Percentiles rank a stretch among this genome's conserved stretches.
These are phyloP conservation scores for Clarias gariepinus DNA, from an alignment of 2,113 vertebrate species.

Conservation along the genomic window DNA sequence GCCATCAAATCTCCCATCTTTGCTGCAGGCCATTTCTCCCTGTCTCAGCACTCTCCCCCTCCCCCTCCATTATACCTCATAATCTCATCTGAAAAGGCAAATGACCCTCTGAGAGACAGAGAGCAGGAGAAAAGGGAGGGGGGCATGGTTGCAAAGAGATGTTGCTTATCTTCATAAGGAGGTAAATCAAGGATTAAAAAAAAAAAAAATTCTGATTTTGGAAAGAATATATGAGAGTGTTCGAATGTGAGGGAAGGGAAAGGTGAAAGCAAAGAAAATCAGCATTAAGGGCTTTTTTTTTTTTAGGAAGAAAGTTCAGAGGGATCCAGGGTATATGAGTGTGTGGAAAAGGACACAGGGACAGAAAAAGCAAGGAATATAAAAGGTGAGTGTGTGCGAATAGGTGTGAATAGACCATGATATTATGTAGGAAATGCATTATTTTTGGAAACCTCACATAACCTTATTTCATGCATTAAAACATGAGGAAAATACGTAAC, in stretches of 20 bases:
- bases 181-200: not conserved
- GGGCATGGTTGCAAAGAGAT: slow-evolving; percentile 9
- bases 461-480: slow-evolving; percentile 60
- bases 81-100: slow-evolving; percentile 76
- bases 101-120: slow-evolving; percentile 62
- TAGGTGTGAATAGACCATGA: slow-evolving; percentile 66
- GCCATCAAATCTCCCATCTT: slow-evolving; percentile 76
- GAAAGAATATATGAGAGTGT: not conserved
- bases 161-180: not conserved
- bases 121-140: slow-evolving; percentile 19
- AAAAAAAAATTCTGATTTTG: not conserved
- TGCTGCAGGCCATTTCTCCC: slow-evolving; percentile 71
- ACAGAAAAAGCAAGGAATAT: slow-evolving; percentile 37
- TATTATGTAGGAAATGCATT: slow-evolving; percentile 73
- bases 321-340: not conserved
- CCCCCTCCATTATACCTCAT: slow-evolving; percentile 75
- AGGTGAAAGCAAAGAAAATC: slow-evolving; percentile 25
- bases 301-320: slow-evolving; percentile 1
- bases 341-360: slow-evolving; percentile 49
- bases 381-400: slow-evolving; percentile 52
- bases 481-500: slow-evolving; percentile 48
- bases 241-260: not conserved
- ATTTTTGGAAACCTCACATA: slow-evolving; percentile 71
- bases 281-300: too few species aligned
- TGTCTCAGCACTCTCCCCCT: slow-evolving; percentile 77